These are phyloP conservation scores for Scalopus aquaticus DNA, from an alignment of 2,113 vertebrate genomes.

Conservation along the genomic window DNA sequence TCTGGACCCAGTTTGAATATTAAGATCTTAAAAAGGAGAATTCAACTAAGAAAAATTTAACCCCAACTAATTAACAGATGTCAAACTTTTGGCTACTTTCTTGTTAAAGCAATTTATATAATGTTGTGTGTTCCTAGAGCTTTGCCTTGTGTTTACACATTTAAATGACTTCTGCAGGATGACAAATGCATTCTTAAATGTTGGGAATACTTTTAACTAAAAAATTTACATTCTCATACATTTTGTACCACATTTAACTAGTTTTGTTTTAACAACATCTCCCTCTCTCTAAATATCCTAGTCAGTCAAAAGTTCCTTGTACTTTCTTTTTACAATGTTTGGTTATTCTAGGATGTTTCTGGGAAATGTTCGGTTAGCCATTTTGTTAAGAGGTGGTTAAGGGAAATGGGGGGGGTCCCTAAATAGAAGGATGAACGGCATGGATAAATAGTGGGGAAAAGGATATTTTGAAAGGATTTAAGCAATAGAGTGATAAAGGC, in stretches of 20 bases:
- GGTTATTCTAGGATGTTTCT: neutral
- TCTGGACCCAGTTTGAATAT: neutral
- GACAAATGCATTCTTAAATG: conserved; percentile 61
- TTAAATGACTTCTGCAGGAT: conserved; percentile 40
- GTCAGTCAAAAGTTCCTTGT: conserved; percentile 46
- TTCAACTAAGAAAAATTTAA: neutral
- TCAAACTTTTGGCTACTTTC: conserved; percentile 40
- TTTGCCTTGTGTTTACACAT: conserved; percentile 57
- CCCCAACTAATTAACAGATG: neutral
- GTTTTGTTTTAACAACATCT: conserved; percentile 49
- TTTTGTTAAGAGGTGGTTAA: neutral
- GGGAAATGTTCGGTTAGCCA: neutral
- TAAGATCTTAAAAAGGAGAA: neutral
- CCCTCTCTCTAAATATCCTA: conserved; percentile 26
- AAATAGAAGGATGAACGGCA: neutral
- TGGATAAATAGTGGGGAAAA: neutral
- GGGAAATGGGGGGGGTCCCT: neutral
- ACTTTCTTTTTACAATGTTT: neutral
- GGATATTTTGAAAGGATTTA: neutral
- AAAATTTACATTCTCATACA: conserved; percentile 55
- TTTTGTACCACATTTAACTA: conserved; percentile 33
- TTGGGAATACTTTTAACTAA: conserved; percentile 57
- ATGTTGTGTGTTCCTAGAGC: conserved; percentile 5
- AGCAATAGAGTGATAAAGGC: neutral
- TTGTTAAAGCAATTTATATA: conserved; percentile 32